phyloP scores from a whole-genome alignment of 2,888 invertebrate genomes.

The Rhimphoctona megacephalus region DNA sequence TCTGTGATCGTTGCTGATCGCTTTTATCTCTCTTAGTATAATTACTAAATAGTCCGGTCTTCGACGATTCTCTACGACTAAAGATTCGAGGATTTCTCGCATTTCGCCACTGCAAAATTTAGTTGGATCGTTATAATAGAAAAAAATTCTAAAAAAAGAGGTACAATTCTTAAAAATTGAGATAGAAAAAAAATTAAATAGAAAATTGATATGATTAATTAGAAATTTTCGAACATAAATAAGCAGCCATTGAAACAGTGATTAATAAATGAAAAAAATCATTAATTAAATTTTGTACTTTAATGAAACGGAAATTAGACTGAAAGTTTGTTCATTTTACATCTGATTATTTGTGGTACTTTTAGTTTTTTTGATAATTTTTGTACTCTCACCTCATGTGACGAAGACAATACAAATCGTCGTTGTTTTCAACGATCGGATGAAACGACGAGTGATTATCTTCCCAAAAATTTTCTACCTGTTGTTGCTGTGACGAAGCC shows the following conservation, averaged over 20 bases:
- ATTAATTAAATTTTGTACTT: neutral
- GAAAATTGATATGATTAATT: neutral
- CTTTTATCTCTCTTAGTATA: slow-evolving; percentile 77
- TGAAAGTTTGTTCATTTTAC: neutral
- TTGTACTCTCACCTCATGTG: slow-evolving; percentile 73
- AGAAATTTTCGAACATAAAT: neutral
- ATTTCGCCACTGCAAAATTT: slow-evolving; percentile 76
- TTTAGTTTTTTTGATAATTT: neutral
- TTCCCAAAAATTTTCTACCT: slow-evolving; percentile 80
- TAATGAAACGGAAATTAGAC: neutral
- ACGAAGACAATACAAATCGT: slow-evolving; percentile 75
- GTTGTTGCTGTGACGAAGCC: slow-evolving; percentile 72
- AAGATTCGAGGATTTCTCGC: slow-evolving; percentile 76
- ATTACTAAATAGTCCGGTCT: slow-evolving; percentile 78
- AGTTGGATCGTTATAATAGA: neutral
- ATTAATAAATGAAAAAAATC: too few relatives aligned
- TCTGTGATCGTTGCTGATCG: slow-evolving; percentile 79
- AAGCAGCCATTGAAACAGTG: neutral
- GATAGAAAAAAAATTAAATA: neutral
- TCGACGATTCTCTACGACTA: slow-evolving; percentile 76
- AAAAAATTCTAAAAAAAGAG: neutral
- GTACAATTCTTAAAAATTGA: neutral
- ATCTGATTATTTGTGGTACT: neutral
- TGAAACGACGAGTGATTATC: slow-evolving; percentile 77
- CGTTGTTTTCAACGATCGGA: slow-evolving; percentile 69